These are phyloP conservation scores for Theocolax elegans DNA, from an alignment of 1,140 invertebrate species.

Conservation along the genomic window DNA sequence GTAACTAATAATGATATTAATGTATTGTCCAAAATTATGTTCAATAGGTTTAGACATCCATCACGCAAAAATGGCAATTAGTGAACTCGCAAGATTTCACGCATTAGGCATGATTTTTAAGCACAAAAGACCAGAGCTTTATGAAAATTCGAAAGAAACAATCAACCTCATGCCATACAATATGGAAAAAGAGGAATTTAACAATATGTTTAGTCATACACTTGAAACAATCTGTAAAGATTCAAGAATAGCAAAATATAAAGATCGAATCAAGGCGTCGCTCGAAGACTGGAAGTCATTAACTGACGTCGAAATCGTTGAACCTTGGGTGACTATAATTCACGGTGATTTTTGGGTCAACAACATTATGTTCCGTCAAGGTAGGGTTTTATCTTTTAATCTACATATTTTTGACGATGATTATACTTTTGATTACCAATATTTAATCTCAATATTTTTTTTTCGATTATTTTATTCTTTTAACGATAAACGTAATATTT, in stretches of 20 bases:
- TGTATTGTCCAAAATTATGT: no score
- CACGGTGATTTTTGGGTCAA: conserved; percentile 75
- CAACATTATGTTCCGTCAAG: conserved; percentile 70
- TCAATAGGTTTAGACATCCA: conserved; percentile 17
- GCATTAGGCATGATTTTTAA: conserved; percentile 37
- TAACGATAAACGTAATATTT: no score
- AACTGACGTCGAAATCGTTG: conserved; percentile 41
- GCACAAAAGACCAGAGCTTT: conserved; percentile 65
- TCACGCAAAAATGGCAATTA: conserved; percentile 5
- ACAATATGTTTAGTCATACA: background rate
- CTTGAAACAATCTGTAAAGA: background rate
- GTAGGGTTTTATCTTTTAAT: conserved; percentile 27
- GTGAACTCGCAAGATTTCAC: conserved; percentile 11
- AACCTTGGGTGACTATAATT: conserved; percentile 67
- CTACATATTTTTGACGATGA: no score
- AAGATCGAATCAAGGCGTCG: background rate
- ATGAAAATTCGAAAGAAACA: conserved; percentile 39
- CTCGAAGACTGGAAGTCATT: background rate
- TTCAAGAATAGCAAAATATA: background rate
- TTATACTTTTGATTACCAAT: no score
- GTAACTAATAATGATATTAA: no score
- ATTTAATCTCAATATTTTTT: no score
- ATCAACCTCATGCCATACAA: background rate
- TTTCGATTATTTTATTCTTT: no score
- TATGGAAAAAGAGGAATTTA: background rate